Conservation (phyloP, 2,888 invertebrate genomes). For the Oscheius onirici region DNA sequence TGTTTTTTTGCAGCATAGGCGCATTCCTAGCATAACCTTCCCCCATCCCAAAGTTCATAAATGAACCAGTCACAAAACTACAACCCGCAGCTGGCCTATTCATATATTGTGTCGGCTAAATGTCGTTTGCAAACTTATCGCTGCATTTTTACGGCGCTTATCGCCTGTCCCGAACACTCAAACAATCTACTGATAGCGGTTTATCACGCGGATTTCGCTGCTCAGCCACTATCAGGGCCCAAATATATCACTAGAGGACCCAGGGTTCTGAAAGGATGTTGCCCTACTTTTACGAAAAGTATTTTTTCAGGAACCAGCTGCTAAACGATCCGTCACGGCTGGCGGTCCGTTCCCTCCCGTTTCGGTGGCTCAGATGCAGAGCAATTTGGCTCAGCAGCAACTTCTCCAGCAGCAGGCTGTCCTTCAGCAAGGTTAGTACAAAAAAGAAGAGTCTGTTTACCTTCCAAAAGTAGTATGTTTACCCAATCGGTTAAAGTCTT, state of each 20-base stretch:
- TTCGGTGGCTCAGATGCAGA: conserved; percentile 9
- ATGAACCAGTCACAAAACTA: no score
- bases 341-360: background rate
- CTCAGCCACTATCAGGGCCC: conserved; percentile 9
- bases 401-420: conserved; percentile 9
- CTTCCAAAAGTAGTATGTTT: no score
- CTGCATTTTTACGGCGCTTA: conserved; percentile 32
- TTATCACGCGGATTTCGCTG: conserved; percentile 26
- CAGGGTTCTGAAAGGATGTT: conserved; percentile 1
- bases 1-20: no score
- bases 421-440: conserved; percentile 7
- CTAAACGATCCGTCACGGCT: background rate
- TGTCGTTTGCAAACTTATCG: conserved; percentile 27
- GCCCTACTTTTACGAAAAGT: background rate
- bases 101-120: no score
- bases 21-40: no score
- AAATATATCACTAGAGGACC: conserved; percentile 17
- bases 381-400: conserved; percentile 20
- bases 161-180: conserved; percentile 26
- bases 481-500: no score
- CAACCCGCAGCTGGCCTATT: no score
- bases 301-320: conserved; percentile 11
- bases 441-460: background rate
- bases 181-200: conserved; percentile 31
- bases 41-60: no score